phyloP scores from a whole-genome alignment of 1,140 invertebrate genomes.

The Megathymus violae region DNA sequence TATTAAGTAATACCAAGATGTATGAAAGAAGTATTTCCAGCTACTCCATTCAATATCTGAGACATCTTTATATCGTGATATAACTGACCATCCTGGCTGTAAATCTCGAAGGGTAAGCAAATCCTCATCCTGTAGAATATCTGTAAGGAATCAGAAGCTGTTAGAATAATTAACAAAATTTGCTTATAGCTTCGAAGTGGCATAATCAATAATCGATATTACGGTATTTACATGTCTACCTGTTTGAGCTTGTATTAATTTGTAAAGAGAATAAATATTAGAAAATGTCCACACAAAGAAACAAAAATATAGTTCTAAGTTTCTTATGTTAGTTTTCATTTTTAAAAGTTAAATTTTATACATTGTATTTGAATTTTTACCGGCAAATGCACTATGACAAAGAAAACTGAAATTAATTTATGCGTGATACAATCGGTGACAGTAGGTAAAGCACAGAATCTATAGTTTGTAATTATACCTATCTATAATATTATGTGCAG shows the following conservation, averaged over 20 bases:
- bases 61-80: slow-evolving; percentile 68
- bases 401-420: too few relatives aligned
- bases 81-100: slow-evolving; percentile 64
- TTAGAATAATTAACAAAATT: neutral
- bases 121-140: slow-evolving; percentile 53
- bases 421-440: too few relatives aligned
- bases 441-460: too few relatives aligned
- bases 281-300: slow-evolving; percentile 68
- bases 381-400: slow-evolving; percentile 30
- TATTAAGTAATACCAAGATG: slow-evolving; percentile 62
- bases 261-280: slow-evolving; percentile 69
- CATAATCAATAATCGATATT: neutral
- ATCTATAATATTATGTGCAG: too few relatives aligned
- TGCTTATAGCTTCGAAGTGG: neutral
- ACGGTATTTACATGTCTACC: slow-evolving; percentile 46
- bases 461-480: too few relatives aligned
- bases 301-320: slow-evolving; percentile 58
- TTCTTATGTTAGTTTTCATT: slow-evolving; percentile 55
- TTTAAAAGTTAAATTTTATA: slow-evolving; percentile 12
- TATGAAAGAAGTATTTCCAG: slow-evolving; percentile 74
- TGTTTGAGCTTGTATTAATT: slow-evolving; percentile 62
- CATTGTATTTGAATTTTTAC: slow-evolving; percentile 39
- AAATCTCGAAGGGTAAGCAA: slow-evolving; percentile 58
- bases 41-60: slow-evolving; percentile 81
- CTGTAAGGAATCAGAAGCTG: slow-evolving; percentile 48